Base-by-base conservation (phyloP, 2,888 invertebrate genomes). In the Escarpia spicata region DNA sequence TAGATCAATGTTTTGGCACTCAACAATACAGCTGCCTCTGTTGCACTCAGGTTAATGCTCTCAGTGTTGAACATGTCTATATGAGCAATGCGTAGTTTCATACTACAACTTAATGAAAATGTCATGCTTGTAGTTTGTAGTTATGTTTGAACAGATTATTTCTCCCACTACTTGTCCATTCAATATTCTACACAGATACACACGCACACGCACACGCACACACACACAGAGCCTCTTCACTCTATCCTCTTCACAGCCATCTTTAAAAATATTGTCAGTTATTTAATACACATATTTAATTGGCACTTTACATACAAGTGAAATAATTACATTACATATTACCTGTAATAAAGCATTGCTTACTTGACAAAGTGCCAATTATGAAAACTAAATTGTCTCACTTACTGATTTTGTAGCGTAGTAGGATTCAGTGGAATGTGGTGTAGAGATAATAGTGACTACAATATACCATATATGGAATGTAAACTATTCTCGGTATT, bases 1-100 rank as follows among this genome's bases (percentile, higher is more conserved):
- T 75, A 75, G n/a, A 26, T 75, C 26, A 75, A n/a, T 75, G n/a
- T 75, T 75, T 75, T 15, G 75, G 26, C 75, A 75, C n/a, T 75
- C 75, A 75, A 52, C 75, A 75, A 75, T 75, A n/a, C 52, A 52
- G 15, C 52, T 52, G 52, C 15, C 52, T 26, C n/a, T 75, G 26
- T 75, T 75, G 75, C 75, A 75, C 75, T 75, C 75, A 75, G 75
- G 75, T 75, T 75, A 75, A 19, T 75, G n/a, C 75, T 75, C 52
- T 3, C 75, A 75, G 26, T 26, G 26, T 75, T 75, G 26, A 75
- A 75, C 75, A 75, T 26, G 75, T 75, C 1, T 52, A 75, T 26
- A 15, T n/a, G 1, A 75, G 75, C 75, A 75, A 75, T 26, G 75
- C 6, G 6, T 26, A 75, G 6, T 75, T 52, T 52, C 1, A 0